Evolutionary conservation across 2,888 invertebrate species (phyloP).

Genomic region (Dione juno): DNA sequence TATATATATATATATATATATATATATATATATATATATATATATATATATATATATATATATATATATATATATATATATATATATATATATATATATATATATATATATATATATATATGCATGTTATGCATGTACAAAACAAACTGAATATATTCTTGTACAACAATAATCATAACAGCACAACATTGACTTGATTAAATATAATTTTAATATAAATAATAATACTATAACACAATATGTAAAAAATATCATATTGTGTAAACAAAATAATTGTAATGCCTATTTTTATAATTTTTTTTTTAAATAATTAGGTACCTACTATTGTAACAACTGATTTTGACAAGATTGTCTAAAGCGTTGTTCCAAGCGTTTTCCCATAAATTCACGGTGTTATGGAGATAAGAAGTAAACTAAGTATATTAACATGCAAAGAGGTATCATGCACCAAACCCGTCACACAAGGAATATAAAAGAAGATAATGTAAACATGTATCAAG

Average conservation of each 20-base stretch:
- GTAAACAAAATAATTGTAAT: no score
- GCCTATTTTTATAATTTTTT: no score
- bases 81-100: background rate
- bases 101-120: background rate
- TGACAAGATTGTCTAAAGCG: background rate
- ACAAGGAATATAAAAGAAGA: background rate
- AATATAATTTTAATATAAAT: no score
- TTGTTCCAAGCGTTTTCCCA: background rate
- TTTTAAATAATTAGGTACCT: no score
- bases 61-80: background rate
- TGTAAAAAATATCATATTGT: no score
- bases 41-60: background rate
- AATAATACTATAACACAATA: no score
- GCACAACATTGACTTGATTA: no score
- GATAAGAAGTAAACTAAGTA: slow-evolving; percentile 3
- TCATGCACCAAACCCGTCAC: slow-evolving; percentile 21
- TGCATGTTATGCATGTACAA: no score
- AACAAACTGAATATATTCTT: no score
- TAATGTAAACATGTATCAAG: slow-evolving; percentile 21
- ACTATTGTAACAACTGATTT: no score
- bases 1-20: background rate
- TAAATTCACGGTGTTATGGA: background rate
- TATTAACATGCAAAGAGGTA: slow-evolving; percentile 1
- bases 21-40: background rate
- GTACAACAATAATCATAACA: no score